Percentiles rank a stretch among this genome's conserved stretches.
phyloP scores from a whole-genome alignment of 2,113 vertebrate species.

The Pterocles burchelli region DNA sequence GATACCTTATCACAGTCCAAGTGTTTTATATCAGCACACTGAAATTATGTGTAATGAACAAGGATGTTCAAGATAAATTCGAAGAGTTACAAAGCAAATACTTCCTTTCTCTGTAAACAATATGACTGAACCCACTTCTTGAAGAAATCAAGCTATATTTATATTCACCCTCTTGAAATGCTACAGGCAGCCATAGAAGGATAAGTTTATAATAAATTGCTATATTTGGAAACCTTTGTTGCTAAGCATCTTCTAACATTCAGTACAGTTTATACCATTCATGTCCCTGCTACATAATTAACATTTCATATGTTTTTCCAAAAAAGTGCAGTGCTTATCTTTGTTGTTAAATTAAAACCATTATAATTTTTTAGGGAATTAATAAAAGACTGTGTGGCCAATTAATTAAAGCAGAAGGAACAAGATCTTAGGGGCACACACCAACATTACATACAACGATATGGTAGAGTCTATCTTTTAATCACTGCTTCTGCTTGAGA shows the following conservation, averaged over 20 bases:
- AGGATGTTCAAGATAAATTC: conserved; percentile 73
- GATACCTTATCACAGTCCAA: conserved; percentile 66
- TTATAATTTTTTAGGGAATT: conserved; percentile 49
- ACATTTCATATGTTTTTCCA: conserved; percentile 76
- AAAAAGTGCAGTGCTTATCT: conserved; percentile 63
- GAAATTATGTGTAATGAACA: conserved; percentile 69
- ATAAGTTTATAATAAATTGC: conserved; percentile 82
- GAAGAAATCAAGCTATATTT: conserved; percentile 87
- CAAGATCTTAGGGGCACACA: not conserved
- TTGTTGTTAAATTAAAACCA: conserved; percentile 64
- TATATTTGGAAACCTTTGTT: conserved; percentile 85
- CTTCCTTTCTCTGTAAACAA: conserved; percentile 85
- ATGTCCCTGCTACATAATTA: conserved; percentile 77
- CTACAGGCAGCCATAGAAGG: conserved; percentile 88
- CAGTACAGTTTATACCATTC: conserved; percentile 82
- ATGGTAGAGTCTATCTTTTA: not conserved
- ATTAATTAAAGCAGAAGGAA: conserved; percentile 51
- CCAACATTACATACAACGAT: not conserved
- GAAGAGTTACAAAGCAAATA: conserved; percentile 70
- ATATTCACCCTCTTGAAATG: conserved; percentile 82
- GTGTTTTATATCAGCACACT: conserved; percentile 69
- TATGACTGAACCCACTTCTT: conserved; percentile 80
- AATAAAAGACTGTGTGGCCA: conserved; percentile 54
- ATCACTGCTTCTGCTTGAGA: conserved; percentile 6
- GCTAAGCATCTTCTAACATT: conserved; percentile 86